Evolutionary conservation across 2,113 vertebrate species (phyloP), one percentile per base, ranked within the genome.

Genomic region (Brevimyrus niger): DNA sequence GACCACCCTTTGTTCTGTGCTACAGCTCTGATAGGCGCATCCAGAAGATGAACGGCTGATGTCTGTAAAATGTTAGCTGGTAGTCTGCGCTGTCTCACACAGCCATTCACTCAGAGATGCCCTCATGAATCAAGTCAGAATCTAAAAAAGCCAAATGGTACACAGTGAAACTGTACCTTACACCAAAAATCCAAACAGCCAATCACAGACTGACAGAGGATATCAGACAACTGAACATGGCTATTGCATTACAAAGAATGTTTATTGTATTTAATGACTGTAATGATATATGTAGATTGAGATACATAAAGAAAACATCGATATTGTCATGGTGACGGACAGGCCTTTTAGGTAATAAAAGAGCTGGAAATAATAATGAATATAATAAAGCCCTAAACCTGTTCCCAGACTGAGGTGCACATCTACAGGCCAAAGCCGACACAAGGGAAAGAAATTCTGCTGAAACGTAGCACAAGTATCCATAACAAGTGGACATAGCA

Each of bases 201-300:
- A 84, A 46, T 84, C 19, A 47, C 1, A 84, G 44, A 46, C 35
- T 23, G 35, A 83, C 15, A 19, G 80, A 44, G 35, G 10, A 88
- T 23, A 2, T 0, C 48, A 21, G 17, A 53, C 23, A 23, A 27
- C 9, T 82, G 51, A 50, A 47, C 27, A 76, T 50, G 87, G 47
- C 51, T 42, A 50, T 76, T 83, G 48, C 73, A 89, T 80, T 88
- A 80, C 88, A 89, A 82, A 89, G 46, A 89, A 48, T 50, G 19
- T 82, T 89, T 89, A 89, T 89, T 89, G 50, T 87, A 87, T 55
- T 87, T 87, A 19, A 55, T 51, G 5, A 53, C 27, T 51, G 21
- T 86, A 86, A 55, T 53, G 4, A 87, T 87, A 89, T 44, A 51
- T 51, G 21, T 7, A 53, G 50, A 87, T 53, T 6, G n/a, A 55